Evolutionary conservation across 2,113 vertebrate genomes (phyloP).

Genomic region (Aspiorhynchus laticeps): DNA sequence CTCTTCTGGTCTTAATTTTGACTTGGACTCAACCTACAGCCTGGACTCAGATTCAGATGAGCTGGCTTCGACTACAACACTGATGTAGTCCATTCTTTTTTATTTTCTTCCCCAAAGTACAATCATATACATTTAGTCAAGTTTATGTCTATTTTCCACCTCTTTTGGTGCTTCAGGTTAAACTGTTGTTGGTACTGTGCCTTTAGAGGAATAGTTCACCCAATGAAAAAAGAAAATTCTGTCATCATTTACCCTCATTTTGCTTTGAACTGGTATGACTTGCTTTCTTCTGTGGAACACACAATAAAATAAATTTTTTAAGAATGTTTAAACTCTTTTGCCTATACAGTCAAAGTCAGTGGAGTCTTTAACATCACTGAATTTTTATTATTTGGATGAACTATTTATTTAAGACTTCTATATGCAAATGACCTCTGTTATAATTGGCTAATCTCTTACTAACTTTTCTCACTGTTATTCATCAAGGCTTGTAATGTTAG

Average conservation of each 20-base stretch:
- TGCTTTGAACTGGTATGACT: neutral
- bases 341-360: neutral
- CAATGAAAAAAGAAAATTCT: neutral
- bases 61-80: neutral
- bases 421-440: neutral
- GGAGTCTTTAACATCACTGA: neutral
- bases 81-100: neutral
- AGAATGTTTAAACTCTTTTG: neutral
- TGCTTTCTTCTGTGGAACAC: neutral
- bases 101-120: neutral
- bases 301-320: neutral
- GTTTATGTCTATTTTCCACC: neutral
- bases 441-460: neutral
- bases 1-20: neutral
- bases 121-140: neutral
- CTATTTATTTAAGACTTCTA: neutral
- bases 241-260: neutral
- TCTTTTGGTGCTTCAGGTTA: neutral
- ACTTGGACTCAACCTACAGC: neutral
- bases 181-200: neutral
- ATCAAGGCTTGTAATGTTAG: neutral
- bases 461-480: neutral
- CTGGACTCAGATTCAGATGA: neutral
- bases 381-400: neutral
- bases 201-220: too few relatives aligned